These are phyloP conservation scores for Campoplex capitator DNA, from an alignment of 2,888 invertebrate species.

Conservation along the genomic window DNA sequence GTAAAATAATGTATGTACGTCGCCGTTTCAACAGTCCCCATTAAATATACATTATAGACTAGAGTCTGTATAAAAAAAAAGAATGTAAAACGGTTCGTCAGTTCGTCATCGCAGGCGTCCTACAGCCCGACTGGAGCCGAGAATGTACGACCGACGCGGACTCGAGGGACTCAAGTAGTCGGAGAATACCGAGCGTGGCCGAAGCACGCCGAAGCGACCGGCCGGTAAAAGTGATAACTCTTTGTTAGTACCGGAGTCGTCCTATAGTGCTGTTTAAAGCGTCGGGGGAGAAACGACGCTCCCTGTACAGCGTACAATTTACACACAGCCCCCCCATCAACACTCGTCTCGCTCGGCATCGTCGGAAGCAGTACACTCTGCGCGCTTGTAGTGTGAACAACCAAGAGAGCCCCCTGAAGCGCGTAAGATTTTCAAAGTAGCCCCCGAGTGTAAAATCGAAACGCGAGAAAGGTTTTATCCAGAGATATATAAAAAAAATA, in stretches of 20 bases:
- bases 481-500: not conserved
- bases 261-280: not conserved
- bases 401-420: constrained; percentile 5
- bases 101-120: constrained; percentile 23
- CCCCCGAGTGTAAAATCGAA: constrained; percentile 13
- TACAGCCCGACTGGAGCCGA: constrained; percentile 44
- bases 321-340: constrained; percentile 34
- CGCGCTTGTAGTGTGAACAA: constrained; percentile 61
- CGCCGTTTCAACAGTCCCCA: not conserved
- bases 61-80: not conserved
- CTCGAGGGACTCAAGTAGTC: not conserved
- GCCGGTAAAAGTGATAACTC: constrained; percentile 13
- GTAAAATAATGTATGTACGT: not conserved
- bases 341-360: constrained; percentile 19
- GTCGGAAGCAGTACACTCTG: constrained; percentile 41
- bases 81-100: not conserved
- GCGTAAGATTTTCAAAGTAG: constrained; percentile 1
- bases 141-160: not conserved
- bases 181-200: not conserved
- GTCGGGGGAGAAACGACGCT: constrained; percentile 36
- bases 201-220: constrained; percentile 8
- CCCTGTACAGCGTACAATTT: constrained; percentile 10
- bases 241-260: not conserved
- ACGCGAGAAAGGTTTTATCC: not conserved
- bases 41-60: not conserved